Conservation (phyloP, 2,797 vertebrate genomes). For the Bradypus variegatus region DNA sequence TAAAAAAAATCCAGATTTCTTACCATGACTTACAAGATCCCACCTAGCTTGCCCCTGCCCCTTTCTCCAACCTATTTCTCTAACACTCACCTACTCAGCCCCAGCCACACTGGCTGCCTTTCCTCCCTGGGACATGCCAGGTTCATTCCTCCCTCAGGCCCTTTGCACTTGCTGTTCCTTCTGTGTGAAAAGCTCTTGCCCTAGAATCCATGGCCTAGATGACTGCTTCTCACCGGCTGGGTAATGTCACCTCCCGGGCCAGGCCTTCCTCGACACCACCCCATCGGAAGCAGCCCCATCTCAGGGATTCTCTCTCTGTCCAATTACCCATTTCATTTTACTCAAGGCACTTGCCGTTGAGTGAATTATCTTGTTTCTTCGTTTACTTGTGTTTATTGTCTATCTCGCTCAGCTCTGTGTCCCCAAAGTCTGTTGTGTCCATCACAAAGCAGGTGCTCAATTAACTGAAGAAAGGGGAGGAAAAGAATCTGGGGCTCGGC, state of each 20-base stretch:
- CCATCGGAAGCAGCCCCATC: not conserved
- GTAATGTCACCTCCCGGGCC: not conserved
- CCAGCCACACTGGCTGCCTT: not conserved
- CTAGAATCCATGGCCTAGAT: not conserved
- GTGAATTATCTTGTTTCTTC: not conserved
- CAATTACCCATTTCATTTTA: not conserved
- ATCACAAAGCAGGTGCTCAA: not conserved
- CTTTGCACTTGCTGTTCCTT: not conserved
- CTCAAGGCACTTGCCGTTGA: not conserved
- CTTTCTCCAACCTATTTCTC: not conserved
- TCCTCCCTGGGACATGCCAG: not conserved
- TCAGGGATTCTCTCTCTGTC: not conserved
- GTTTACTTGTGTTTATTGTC: not conserved
- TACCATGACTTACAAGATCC: not conserved
- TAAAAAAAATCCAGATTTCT: not conserved
- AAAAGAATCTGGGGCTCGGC: not conserved
- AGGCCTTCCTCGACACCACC: not conserved
- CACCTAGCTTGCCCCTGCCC: not conserved
- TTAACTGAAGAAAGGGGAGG: not conserved
- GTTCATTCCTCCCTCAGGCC: not conserved
- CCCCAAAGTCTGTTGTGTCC: not conserved
- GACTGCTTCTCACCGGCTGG: not conserved
- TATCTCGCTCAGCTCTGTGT: not conserved
- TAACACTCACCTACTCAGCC: not conserved
- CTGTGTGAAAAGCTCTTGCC: not conserved